These are phyloP conservation scores for Xiphophorus maculatus DNA, from an alignment of 2,113 vertebrate genomes.

Conservation along the genomic window DNA sequence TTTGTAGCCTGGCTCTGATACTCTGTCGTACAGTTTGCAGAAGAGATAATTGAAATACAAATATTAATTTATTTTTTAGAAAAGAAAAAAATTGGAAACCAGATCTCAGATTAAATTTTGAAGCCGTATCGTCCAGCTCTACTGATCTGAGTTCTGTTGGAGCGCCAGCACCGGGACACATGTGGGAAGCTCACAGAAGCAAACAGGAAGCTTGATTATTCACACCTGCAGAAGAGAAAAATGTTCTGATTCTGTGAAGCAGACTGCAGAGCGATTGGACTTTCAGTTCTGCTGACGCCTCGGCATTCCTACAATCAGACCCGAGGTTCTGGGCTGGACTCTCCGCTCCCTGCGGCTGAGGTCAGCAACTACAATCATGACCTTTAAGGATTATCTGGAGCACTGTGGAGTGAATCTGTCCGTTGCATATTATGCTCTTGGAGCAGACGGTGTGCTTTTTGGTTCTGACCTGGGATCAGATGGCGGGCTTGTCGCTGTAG, in stretches of 20 bases:
- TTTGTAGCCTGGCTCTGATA: too few relatives aligned
- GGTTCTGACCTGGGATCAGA: slow-evolving; percentile 80
- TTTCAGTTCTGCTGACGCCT: slow-evolving; percentile 38
- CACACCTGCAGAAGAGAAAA: slow-evolving; percentile 42
- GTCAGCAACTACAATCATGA: slow-evolving; percentile 26
- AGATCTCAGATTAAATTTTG: too few relatives aligned
- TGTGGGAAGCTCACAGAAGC: slow-evolving; percentile 71
- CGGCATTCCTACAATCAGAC: slow-evolving; percentile 28
- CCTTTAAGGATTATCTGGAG: slow-evolving; percentile 18
- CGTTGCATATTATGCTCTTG: slow-evolving; percentile 58
- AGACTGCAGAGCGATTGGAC: slow-evolving; percentile 43
- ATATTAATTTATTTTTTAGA: too few relatives aligned
- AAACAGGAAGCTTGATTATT: slow-evolving; percentile 64
- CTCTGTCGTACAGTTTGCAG: too few relatives aligned
- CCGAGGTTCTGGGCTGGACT: slow-evolving; percentile 22
- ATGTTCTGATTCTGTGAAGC: slow-evolving; percentile 39
- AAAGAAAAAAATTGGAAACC: too few relatives aligned
- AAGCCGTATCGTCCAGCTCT: too few relatives aligned
- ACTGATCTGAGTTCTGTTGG: slow-evolving; percentile 64
- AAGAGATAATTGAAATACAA: too few relatives aligned
- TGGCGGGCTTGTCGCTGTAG: slow-evolving; percentile 91
- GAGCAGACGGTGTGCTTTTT: slow-evolving; percentile 37
- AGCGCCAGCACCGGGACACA: slow-evolving; percentile 66
- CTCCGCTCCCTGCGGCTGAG: slow-evolving; percentile 27
- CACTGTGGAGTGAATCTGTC: slow-evolving; percentile 27